A percentile compares a stretch with the other conserved stretches of the same genome.
Evolutionary conservation across 2,113 vertebrate genomes (phyloP).

Genomic region (Caloenas nicobarica): DNA sequence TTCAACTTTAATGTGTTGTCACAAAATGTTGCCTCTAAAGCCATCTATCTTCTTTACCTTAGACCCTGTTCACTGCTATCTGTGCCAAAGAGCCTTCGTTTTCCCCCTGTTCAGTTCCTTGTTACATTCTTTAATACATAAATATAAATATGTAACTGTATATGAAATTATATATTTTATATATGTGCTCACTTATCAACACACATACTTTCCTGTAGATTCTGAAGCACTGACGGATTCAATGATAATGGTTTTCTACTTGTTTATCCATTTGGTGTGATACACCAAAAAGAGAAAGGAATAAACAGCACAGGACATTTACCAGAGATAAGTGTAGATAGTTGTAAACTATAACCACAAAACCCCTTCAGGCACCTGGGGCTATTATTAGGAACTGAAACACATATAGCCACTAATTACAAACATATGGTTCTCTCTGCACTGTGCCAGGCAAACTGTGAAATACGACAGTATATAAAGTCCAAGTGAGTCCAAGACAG

Average conservation of each 20-base stretch:
- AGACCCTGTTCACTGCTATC: neutral
- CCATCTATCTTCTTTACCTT: neutral
- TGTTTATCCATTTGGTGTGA: neutral
- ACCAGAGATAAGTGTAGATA: neutral
- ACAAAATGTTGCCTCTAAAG: neutral
- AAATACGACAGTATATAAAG: neutral
- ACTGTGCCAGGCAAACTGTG: neutral
- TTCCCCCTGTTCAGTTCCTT: neutral
- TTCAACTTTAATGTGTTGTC: neutral
- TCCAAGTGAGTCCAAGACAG: neutral
- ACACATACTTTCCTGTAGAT: neutral
- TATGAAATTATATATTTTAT: neutral
- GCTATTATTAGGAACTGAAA: neutral
- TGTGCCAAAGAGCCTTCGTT: neutral
- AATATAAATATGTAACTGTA: neutral
- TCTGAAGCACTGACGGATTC: neutral
- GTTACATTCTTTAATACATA: neutral
- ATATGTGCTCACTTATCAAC: neutral
- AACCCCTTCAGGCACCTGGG: neutral
- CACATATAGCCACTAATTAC: neutral
- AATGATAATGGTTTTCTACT: neutral
- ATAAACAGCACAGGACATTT: neutral
- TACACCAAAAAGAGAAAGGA: neutral
- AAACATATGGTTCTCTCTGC: neutral
- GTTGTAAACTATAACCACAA: neutral